A percentile compares a stretch with the other conserved stretches of the same genome.
phyloP scores from a whole-genome alignment of 2,113 vertebrate genomes.

The Chrysochloris asiatica region DNA sequence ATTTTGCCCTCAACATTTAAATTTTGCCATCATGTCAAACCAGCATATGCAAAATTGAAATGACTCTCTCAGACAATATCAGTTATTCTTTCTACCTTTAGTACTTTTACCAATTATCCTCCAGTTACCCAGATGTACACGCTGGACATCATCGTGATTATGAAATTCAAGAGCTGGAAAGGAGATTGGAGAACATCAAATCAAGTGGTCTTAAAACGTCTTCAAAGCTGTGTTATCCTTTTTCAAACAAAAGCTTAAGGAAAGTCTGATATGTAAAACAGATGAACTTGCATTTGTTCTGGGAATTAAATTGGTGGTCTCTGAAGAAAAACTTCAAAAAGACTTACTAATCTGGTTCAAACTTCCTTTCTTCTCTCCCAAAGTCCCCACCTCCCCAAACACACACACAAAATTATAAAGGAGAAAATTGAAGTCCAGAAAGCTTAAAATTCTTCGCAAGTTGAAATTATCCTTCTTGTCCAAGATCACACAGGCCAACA shows the following conservation, averaged over 20 bases:
- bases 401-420: background rate
- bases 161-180: constrained; percentile 36
- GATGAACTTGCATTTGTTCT: constrained; percentile 19
- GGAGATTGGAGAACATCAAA: background rate
- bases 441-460: background rate
- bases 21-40: background rate
- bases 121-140: background rate
- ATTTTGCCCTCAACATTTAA: too few relatives aligned
- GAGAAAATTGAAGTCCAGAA: background rate
- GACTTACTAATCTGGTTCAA: constrained; percentile 28
- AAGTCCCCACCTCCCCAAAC: background rate
- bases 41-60: background rate
- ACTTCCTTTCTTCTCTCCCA: background rate
- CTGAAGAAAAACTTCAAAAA: constrained; percentile 61
- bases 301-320: constrained; percentile 14
- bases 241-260: constrained; percentile 30
- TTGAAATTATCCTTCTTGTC: constrained; percentile 14
- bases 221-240: background rate
- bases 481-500: background rate
- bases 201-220: constrained; percentile 10
- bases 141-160: constrained; percentile 26
- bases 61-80: background rate
- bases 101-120: background rate
- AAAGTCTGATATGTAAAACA: constrained; percentile 33
- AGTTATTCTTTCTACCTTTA: background rate